Conservation (phyloP, 2,888 invertebrate genomes). For the Trichopria drosophilae region DNA sequence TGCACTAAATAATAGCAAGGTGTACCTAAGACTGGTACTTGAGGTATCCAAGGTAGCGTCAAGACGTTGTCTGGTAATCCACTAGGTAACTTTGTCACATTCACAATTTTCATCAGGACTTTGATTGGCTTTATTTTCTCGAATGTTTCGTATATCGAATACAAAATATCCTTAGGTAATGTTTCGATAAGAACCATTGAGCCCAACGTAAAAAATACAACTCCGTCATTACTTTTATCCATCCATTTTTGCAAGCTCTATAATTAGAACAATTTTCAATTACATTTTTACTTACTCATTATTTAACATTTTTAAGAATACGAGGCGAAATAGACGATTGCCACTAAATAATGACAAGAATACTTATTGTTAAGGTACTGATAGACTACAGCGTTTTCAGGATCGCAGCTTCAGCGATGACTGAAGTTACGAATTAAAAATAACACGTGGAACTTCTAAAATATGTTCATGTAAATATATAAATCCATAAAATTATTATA, state of each 20-base stretch:
- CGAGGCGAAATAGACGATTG: conserved; percentile 46
- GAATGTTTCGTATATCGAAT: conserved; percentile 37
- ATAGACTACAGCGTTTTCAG: too few relatives aligned
- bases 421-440: too few relatives aligned
- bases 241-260: conserved; percentile 44
- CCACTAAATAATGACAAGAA: too few relatives aligned
- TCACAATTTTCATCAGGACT: conserved; percentile 39
- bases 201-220: conserved; percentile 45
- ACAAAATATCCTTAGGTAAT: conserved; percentile 35
- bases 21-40: conserved; percentile 44
- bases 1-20: too few relatives aligned
- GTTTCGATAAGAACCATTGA: conserved; percentile 40
- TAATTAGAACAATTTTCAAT: conserved; percentile 10
- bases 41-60: conserved; percentile 41
- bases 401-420: too few relatives aligned
- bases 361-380: too few relatives aligned
- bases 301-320: conserved; percentile 37
- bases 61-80: conserved; percentile 42
- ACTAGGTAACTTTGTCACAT: conserved; percentile 30
- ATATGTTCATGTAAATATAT: too few relatives aligned
- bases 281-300: conserved; percentile 25
- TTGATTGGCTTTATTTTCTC: conserved; percentile 40
- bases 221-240: conserved; percentile 40
- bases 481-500: too few relatives aligned
- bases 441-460: too few relatives aligned